phyloP scores from a whole-genome alignment of 2,888 invertebrate genomes.

The Colostygia pectinataria region DNA sequence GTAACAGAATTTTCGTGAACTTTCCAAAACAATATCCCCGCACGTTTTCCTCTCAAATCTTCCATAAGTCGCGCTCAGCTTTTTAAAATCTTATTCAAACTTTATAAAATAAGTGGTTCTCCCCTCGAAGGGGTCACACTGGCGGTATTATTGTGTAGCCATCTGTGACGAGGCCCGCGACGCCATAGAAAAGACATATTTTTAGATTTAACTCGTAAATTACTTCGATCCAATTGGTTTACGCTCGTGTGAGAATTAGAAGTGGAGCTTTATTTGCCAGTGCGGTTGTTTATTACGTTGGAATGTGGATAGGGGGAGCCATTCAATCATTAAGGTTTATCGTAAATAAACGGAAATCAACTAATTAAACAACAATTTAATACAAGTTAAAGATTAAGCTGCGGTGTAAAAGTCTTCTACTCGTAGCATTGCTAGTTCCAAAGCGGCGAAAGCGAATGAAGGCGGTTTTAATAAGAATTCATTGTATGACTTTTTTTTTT shows the following conservation, averaged over 20 bases:
- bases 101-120: slow-evolving; percentile 77
- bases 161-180: slow-evolving; percentile 74
- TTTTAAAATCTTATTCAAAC: slow-evolving; percentile 83
- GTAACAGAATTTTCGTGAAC: slow-evolving; percentile 44
- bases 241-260: slow-evolving; percentile 78
- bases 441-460: too few relatives aligned
- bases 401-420: too few relatives aligned
- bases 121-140: slow-evolving; percentile 66
- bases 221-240: slow-evolving; percentile 79
- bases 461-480: too few relatives aligned
- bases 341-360: too few relatives aligned
- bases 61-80: slow-evolving; percentile 63
- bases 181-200: slow-evolving; percentile 79
- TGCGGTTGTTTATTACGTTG: slow-evolving; percentile 63
- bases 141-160: slow-evolving; percentile 78
- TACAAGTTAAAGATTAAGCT: too few relatives aligned
- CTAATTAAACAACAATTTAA: too few relatives aligned
- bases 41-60: slow-evolving; percentile 54
- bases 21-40: slow-evolving; percentile 51
- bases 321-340: slow-evolving; percentile 26
- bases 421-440: too few relatives aligned
- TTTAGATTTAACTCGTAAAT: slow-evolving; percentile 82
- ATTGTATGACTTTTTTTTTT: too few relatives aligned
- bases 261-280: slow-evolving; percentile 68
- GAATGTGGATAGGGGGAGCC: slow-evolving; percentile 28